Conservation (phyloP, 1,140 invertebrate species). For the Lysiphlebus fabarum region DNA sequence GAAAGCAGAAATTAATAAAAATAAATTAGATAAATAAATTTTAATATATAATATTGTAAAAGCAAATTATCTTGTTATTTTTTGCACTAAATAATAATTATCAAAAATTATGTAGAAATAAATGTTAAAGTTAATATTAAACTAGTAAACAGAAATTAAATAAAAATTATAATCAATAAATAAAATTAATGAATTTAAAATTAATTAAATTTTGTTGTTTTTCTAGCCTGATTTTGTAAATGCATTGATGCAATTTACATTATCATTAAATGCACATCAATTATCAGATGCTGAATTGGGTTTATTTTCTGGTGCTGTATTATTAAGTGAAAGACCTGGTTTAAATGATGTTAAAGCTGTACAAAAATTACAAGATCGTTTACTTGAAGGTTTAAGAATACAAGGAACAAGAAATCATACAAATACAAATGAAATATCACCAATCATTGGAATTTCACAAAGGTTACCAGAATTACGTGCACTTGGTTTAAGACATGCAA, state of each 20-base stretch:
- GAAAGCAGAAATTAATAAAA: too few species aligned
- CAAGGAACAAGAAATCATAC: slow-evolving; percentile 56
- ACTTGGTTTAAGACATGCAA: slow-evolving; percentile 79
- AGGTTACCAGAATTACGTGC: slow-evolving; percentile 74
- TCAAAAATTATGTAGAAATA: too few species aligned
- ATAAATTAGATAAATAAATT: too few species aligned
- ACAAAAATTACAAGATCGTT: slow-evolving; percentile 76
- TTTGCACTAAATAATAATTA: too few species aligned
- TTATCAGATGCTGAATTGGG: slow-evolving; percentile 88
- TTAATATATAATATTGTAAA: too few species aligned
- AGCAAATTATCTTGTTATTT: too few species aligned
- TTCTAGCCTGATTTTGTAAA: slow-evolving; percentile 69
- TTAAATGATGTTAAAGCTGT: slow-evolving; percentile 82
- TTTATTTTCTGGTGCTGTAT: slow-evolving; percentile 81
- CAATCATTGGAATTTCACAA: slow-evolving; percentile 46
- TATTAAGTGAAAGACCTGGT: slow-evolving; percentile 76
- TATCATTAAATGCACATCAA: slow-evolving; percentile 72
- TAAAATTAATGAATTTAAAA: slow-evolving; percentile 13
- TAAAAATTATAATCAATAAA: background rate
- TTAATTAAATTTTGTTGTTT: slow-evolving; percentile 27
- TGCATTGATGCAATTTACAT: slow-evolving; percentile 75
- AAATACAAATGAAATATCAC: slow-evolving; percentile 39
- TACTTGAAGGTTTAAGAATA: slow-evolving; percentile 81
- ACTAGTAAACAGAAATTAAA: background rate
- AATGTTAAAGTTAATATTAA: too few species aligned